Conservation (phyloP, 2,113 vertebrate species). For the Noturus placidus region DNA sequence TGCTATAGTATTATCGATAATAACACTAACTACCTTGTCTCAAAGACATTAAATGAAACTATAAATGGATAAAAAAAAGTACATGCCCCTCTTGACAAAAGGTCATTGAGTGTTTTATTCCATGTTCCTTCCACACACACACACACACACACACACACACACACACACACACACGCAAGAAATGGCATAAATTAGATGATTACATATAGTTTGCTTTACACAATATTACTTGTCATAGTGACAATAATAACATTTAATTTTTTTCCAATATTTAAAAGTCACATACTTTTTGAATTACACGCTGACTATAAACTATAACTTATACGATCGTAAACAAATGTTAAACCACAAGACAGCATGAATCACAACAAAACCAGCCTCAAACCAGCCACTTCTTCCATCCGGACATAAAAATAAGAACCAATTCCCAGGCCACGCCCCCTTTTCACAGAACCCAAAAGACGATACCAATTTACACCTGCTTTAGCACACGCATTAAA, state of each 20-base stretch:
- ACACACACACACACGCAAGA: neutral
- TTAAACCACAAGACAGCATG: neutral
- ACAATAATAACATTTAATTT: neutral
- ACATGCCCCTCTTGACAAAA: neutral
- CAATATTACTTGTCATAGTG: neutral
- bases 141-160: neutral
- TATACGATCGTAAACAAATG: neutral
- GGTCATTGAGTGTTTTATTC: neutral
- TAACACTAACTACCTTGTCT: neutral
- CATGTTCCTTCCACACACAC: neutral
- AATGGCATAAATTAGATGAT: neutral
- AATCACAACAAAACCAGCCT: neutral
- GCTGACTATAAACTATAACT: neutral
- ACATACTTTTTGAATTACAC: neutral
- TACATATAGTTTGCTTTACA: neutral
- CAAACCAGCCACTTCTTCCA: neutral
- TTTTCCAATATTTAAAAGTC: neutral
- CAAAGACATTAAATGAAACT: conserved; percentile 10
- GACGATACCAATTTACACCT: neutral
- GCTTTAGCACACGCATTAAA: neutral
- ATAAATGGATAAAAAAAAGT: neutral
- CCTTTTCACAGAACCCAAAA: neutral
- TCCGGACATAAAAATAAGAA: neutral
- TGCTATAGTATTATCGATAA: neutral
- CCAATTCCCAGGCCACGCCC: neutral